Base-by-base conservation (phyloP, 2,113 vertebrate species). In the Chaetops frenatus region DNA sequence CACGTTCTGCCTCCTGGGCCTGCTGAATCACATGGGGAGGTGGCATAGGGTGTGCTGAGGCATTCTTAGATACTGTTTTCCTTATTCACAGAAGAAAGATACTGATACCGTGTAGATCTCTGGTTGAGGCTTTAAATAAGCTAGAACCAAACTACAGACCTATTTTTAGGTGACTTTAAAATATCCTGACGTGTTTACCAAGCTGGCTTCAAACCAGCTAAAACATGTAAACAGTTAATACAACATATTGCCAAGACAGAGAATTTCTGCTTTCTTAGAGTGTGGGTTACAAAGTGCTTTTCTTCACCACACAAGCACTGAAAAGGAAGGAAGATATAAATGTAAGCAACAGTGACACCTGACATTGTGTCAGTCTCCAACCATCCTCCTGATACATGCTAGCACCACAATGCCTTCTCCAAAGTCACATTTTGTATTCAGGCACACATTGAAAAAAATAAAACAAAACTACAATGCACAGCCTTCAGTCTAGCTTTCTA, bases 401-500 rank as follows among this genome's bases (percentile, higher is more conserved):
- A 51, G 35, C 42, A 64, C 42, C 58, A 23, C 69, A 72, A 5
- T 38, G 33, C 80, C 27, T 92, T 84, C 61, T 90, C 67, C 44
- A 71, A 66, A 94, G 74, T 74, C 80, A 64, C 48, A 12, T 88
- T 84, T 71, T 50, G 58, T 76, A 29, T 86, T 92, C 80, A 78
- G 67, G 64, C 71, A 51, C 47, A 29, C 36, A 13, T 47, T 0
- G 6, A 9, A 44, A 88, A 77, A 48, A 74, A 44, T 7, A 86
- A 84, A 86, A 62, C 50, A 83, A 28, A 71, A 24, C 51, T 47
- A 67, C 91, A 92, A 2, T 86, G 70, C 79, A 72, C 51, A 85
- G 54, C 70, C 83, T 94, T 96, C 72, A 69, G 42, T 92, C 56
- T 86, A 71, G 88, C 82, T 95, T 96, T 85, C 81, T 93, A 91